These are phyloP conservation scores for Aurelia coerulea DNA, from an alignment of 30 jellyfish, hydroid and myxozoan genomes.

Conservation along the genomic window DNA sequence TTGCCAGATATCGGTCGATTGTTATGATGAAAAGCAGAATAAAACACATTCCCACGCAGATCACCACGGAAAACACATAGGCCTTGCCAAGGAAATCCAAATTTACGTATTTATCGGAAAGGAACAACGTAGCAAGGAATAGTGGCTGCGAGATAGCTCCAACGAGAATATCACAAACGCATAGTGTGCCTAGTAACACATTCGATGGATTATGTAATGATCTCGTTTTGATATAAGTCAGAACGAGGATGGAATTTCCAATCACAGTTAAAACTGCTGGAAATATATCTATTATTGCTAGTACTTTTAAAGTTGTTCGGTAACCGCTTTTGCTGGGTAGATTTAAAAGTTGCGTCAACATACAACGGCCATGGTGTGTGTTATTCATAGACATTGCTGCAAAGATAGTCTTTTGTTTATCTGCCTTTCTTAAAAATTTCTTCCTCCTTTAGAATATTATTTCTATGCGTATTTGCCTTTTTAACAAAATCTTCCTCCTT, in stretches of 20 bases:
- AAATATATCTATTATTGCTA: not conserved
- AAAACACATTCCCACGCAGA: slow-evolving; percentile 35
- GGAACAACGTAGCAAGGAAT: not conserved
- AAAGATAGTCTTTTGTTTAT: too few relatives aligned
- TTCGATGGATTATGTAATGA: slow-evolving; percentile 20
- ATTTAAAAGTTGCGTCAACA: not conserved
- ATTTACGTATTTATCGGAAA: not conserved
- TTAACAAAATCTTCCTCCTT: too few relatives aligned
- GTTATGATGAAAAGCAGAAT: slow-evolving; percentile 21
- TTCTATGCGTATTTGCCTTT: too few relatives aligned
- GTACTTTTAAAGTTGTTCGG: not conserved
- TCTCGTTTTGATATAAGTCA: not conserved
- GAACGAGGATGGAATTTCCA: slow-evolving; percentile 9
- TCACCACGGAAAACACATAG: not conserved
- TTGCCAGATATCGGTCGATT: slow-evolving; percentile 19
- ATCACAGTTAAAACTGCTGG: slow-evolving; percentile 18
- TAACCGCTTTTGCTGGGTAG: not conserved
- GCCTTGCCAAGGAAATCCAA: not conserved
- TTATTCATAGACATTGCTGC: too few relatives aligned
- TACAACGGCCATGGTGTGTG: not conserved
- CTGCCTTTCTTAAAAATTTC: too few relatives aligned
- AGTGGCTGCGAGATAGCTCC: slow-evolving; percentile 24
- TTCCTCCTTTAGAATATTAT: too few relatives aligned
- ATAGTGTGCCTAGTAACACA: slow-evolving; percentile 13
- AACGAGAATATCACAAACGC: slow-evolving; percentile 34